Evolutionary conservation across 2,113 vertebrate genomes (phyloP), one percentile per base, ranked within the genome.

Genomic region (Trichomycterus rosablanca): DNA sequence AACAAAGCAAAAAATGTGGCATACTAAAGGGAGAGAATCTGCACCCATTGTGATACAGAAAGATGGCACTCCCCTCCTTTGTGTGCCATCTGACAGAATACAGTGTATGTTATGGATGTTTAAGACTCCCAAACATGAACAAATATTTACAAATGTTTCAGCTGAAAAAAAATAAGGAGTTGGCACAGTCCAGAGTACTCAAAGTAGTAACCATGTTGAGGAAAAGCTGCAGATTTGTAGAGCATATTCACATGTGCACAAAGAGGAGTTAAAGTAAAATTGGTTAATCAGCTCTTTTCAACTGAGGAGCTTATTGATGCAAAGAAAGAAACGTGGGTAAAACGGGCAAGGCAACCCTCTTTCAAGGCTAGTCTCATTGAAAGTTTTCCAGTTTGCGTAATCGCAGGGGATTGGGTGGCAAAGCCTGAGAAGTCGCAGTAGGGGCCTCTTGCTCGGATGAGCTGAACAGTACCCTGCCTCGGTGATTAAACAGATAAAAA

Each of bases 401-500:
- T 80, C 93, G 90, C 82, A 94, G 75, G 56, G 93, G 86, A 71
- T 91, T 93, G 80, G 90, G 91, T 40, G 85, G 86, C 73, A 93
- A 83, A 23, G 86, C 87, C 75, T 93, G 89, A 80, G 89, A 85
- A 70, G 83, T 91, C 82, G 79, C 87, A 22, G 88, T 84, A 66
- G 89, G 88, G 28, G 88, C 78, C 75, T 89, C 84, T 67, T 88
- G 81, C 58, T 95, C 91, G 1, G 88, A 87, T 37, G 90, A 72
- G 75, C 85, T 83, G 84, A 95, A 96, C 55, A 97, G 78, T 75
- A 95, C 86, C 80, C 92, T 85, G 64, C 94, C 95, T 62, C 93
- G 89, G 75, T 99, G 94, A 74, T 97, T 97, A 88, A 99, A 99
- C 71, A 97, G 87, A 80, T 97, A 98, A 85, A 98, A 99, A 53